phyloP scores from a whole-genome alignment of 2,113 vertebrate species.

The Ailurus styani region DNA sequence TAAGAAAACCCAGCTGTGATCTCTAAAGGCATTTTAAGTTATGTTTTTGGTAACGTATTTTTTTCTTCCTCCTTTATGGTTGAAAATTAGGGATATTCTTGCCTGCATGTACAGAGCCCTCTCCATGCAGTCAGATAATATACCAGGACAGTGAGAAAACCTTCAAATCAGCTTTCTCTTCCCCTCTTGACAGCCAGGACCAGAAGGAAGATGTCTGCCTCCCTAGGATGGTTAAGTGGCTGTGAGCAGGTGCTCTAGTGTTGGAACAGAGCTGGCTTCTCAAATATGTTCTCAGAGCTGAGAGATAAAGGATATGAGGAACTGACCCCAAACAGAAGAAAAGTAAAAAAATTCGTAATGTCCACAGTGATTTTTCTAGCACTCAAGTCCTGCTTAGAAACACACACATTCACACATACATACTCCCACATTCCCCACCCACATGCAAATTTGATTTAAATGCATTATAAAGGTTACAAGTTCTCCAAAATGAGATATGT shows the following conservation, averaged over 20 bases:
- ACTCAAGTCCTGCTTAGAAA: not conserved
- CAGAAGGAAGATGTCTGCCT: not conserved
- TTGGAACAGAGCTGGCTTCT: not conserved
- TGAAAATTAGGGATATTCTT: not conserved
- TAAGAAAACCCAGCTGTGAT: not conserved
- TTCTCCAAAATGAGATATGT: constrained; percentile 35
- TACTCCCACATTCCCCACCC: not conserved
- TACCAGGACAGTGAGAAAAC: not conserved
- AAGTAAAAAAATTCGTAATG: not conserved
- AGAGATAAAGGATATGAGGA: not conserved
- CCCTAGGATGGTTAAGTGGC: not conserved
- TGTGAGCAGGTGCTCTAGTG: not conserved
- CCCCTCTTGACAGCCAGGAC: not conserved
- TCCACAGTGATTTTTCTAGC: not conserved
- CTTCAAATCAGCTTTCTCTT: not conserved
- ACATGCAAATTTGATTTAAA: constrained; percentile 46
- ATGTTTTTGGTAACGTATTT: not conserved
- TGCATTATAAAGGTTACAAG: constrained; percentile 30
- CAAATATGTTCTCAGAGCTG: not conserved
- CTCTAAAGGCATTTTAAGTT: not conserved
- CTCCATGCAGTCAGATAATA: not conserved
- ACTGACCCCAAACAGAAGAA: not conserved
- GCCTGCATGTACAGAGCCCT: not conserved
- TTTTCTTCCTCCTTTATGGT: not conserved
- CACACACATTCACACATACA: not conserved